Base-by-base conservation (phyloP, 1,140 invertebrate genomes). In the Polypedilum pembai region DNA sequence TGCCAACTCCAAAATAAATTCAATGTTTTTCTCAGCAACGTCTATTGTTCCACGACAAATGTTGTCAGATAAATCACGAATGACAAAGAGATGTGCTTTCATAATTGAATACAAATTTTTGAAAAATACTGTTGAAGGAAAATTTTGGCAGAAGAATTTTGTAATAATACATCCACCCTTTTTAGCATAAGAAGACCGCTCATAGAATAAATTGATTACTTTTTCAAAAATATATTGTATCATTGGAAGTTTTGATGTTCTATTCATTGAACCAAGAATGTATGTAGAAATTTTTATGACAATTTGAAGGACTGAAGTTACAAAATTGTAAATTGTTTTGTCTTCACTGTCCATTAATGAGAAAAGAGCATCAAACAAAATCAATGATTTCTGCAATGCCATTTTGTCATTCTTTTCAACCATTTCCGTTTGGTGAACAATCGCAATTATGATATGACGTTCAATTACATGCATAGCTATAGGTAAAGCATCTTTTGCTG, bases 181-280 rank as follows among this genome's bases (percentile, higher is more conserved):
- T 84, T 98, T 98, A 0, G 94, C 91, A 82, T 96, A 98, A 95
- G 95, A 98, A 0, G 95, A 94, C 17, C 94, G 84, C 75, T 97
- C 94, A 82, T 98, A 98, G 79, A 96, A 98, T 0, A 98, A 81
- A 0, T 90, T 86, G 78, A 92, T 95, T 91, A 98, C 94, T 78
- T 90, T 89, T 76, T 97, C 95, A 0, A 93, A 91, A 8, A 98
- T 79, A 81, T 97, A 96, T 78, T 96, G 94, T 87, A 97, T 94
- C 40, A 97, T 82, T 0, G 94, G 94, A 20, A 98, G 80, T 73
- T 90, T 88, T 76, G 93, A 96, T 0, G 94, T 94, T 80, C 92
- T 82, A 40, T 96, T 93, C 78, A 92, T 93, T 7, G 89, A 89
- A 0, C 93, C 92, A 0, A 96, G 83, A n/a, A 97, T 89, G 8